phyloP scores from a whole-genome alignment of 2,113 vertebrate species.

The Chlamydotis undulata region DNA sequence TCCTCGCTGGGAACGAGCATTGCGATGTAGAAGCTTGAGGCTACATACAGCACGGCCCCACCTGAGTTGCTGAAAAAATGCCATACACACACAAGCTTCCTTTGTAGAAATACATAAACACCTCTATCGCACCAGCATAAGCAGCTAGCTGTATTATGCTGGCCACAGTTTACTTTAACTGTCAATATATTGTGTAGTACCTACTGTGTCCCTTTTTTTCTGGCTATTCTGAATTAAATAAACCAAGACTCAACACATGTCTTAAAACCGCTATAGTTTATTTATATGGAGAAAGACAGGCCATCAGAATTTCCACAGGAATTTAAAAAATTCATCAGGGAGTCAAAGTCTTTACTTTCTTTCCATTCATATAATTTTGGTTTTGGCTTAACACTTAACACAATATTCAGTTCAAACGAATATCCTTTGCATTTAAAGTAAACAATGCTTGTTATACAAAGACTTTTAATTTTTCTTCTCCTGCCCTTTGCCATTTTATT shows the following conservation, averaged over 20 bases:
- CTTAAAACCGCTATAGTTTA: slow-evolving; percentile 76
- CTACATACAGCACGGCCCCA: fast-evolving
- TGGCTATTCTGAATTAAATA: slow-evolving; percentile 78
- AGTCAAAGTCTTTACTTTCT: slow-evolving; percentile 81
- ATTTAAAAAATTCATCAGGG: slow-evolving; percentile 81
- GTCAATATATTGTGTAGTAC: slow-evolving; percentile 59
- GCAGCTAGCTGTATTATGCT: not conserved
- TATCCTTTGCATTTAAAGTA: slow-evolving; percentile 75
- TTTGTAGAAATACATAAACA: not conserved
- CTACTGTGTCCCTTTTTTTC: slow-evolving; percentile 54
- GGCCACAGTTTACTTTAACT: slow-evolving; percentile 41
- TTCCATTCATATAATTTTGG: slow-evolving; percentile 88
- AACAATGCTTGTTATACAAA: slow-evolving; percentile 69
- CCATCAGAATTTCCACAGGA: slow-evolving; percentile 84
- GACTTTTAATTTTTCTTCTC: slow-evolving; percentile 69
- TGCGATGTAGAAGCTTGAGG: fast-evolving
- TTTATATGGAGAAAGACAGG: slow-evolving; percentile 78
- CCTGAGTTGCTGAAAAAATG: not conserved
- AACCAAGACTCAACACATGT: slow-evolving; percentile 76
- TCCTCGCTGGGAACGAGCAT: not conserved
- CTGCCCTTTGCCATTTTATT: slow-evolving; percentile 57
- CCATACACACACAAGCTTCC: not conserved
- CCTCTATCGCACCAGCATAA: not conserved
- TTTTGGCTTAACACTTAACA: slow-evolving; percentile 84
- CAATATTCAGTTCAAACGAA: slow-evolving; percentile 81